Evolutionary conservation across 2,113 vertebrate species (phyloP), one percentile per base, ranked within the genome.

Genomic region (Rhea americana): DNA sequence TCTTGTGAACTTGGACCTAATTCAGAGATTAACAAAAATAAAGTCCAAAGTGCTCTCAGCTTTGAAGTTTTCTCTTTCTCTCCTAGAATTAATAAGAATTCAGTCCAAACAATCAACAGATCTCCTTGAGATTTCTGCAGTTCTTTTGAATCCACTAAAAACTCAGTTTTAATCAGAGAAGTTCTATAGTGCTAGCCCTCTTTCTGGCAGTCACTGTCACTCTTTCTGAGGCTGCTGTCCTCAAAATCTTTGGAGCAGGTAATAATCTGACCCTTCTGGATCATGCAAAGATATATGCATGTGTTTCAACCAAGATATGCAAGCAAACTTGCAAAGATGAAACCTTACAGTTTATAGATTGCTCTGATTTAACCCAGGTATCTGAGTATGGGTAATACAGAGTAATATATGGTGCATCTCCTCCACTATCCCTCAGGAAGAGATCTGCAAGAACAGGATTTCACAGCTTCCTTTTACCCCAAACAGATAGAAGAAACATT

Each of bases 221-320:
- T 67, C 53, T 70, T 68, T 37, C 68, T 35, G 35, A 79, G 79
- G 17, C 58, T 19, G 72, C 43, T 45, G 13, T 37, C 41, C 32
- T 79, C 35, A 66, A 84, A 89, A 82, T 73, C 20, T 18, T 55
- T 30, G 32, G 28, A 78, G 47, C 15, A 86, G 43, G 15, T 39
- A 68, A 73, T 4, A 13, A 22, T 26, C 55, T 13, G 85, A 26
- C 6, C 20, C 73, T 70, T 65, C 45, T 41, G 19, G 15, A 9
- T 63, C 25, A 41, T 68, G 43, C 26, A 70, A 85, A 94, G 48
- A n/a, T 8, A 5, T 4, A 39, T 0, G 0, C 2, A 17, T 32
- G 9, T 32, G 43, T 73, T 91, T 87, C 13, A 14, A 7, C 24
- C 21, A 50, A 48, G 41, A 80, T 2, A 11, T 6, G 16, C 4